Evolutionary conservation across 2,797 vertebrate genomes (phyloP).

Genomic region (Acanthiza pusilla): DNA sequence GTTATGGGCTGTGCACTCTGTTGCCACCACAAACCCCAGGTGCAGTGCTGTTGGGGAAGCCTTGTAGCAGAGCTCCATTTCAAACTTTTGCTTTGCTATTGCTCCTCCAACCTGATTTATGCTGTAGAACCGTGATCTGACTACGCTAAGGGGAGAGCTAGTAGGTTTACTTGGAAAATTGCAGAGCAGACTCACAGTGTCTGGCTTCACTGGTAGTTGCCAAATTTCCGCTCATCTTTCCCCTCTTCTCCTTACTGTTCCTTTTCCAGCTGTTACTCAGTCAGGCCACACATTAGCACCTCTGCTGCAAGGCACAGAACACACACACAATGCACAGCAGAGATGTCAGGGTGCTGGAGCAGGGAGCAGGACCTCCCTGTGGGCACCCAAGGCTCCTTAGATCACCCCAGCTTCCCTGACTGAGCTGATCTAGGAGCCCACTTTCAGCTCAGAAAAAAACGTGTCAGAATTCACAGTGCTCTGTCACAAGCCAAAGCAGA

Average conservation of each 20-base stretch:
- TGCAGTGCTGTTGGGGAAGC: neutral
- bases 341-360: neutral
- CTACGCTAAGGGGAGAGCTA: neutral
- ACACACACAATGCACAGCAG: neutral
- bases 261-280: neutral
- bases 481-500: neutral
- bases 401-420: neutral
- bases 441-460: neutral
- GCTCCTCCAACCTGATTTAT: neutral
- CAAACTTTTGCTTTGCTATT: neutral
- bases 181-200: neutral
- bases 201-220: neutral
- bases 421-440: neutral
- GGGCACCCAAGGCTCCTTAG: fast-evolving
- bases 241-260: neutral
- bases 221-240: neutral
- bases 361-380: neutral
- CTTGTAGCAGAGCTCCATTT: neutral
- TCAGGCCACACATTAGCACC: neutral
- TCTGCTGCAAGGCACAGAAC: neutral
- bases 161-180: neutral
- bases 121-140: neutral
- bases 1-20: no score
- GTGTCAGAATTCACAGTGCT: neutral
- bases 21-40: neutral